phyloP scores from a whole-genome alignment of 2,797 vertebrate species.

The Mastacembelus armatus region DNA sequence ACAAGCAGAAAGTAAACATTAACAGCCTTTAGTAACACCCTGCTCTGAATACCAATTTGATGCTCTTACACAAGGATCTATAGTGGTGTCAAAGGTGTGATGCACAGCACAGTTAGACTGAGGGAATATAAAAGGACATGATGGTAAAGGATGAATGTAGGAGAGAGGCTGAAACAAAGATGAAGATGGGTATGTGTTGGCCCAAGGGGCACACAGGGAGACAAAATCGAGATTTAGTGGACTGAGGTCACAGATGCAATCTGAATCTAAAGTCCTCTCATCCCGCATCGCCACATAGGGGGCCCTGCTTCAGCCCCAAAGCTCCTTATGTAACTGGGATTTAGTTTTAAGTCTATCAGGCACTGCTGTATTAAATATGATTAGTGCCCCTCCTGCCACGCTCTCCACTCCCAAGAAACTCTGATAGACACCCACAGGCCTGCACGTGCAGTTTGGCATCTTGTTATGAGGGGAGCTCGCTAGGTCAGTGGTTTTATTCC shows the following conservation, averaged over 20 bases:
- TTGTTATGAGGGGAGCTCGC: slow-evolving; percentile 36
- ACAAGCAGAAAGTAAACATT: not conserved
- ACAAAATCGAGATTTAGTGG: slow-evolving; percentile 65
- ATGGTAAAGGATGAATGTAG: slow-evolving; percentile 15
- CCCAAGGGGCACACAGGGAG: slow-evolving; percentile 55
- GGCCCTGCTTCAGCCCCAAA: slow-evolving; percentile 73
- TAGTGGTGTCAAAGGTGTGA: not conserved
- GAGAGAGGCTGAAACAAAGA: slow-evolving; percentile 21
- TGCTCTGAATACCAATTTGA: slow-evolving; percentile 1
- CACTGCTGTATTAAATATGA: slow-evolving; percentile 83
- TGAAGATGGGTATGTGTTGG: slow-evolving; percentile 43
- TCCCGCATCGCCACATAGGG: slow-evolving; percentile 60
- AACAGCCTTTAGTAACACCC: not conserved
- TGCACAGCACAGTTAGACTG: not conserved
- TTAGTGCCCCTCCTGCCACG: slow-evolving; percentile 77
- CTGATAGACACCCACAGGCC: slow-evolving; percentile 61
- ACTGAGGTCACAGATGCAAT: slow-evolving; percentile 78
- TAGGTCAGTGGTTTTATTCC: slow-evolving; percentile 44
- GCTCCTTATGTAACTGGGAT: slow-evolving; percentile 83
- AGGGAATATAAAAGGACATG: slow-evolving; percentile 7
- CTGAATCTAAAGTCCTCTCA: slow-evolving; percentile 75
- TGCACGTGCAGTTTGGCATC: slow-evolving; percentile 49
- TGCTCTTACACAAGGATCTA: slow-evolving; percentile 9
- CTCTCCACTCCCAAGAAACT: slow-evolving; percentile 68
- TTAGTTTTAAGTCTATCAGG: slow-evolving; percentile 80